phyloP scores from a whole-genome alignment of 2,888 invertebrate genomes.

The Trachelus stipa region DNA sequence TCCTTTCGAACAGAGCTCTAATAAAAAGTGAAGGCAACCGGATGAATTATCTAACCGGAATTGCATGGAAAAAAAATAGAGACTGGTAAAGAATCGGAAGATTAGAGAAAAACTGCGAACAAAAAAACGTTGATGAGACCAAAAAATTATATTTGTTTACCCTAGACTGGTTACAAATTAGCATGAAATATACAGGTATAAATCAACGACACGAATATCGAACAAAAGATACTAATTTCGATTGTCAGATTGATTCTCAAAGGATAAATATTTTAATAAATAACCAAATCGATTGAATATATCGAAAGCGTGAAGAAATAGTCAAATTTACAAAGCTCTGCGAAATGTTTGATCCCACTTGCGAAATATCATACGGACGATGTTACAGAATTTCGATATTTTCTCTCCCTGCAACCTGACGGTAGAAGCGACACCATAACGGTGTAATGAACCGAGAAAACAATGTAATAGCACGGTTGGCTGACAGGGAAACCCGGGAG shows the following conservation, averaged over 20 bases:
- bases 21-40: constrained; percentile 51
- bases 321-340: not conserved
- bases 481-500: not conserved
- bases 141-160: not conserved
- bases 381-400: not conserved
- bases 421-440: not conserved
- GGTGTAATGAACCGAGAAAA: constrained; percentile 2
- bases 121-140: not conserved
- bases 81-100: not conserved
- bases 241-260: too few relatives aligned
- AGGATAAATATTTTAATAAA: not conserved
- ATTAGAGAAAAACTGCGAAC: not conserved
- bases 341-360: not conserved
- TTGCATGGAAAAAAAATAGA: constrained; percentile 19
- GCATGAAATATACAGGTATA: not conserved
- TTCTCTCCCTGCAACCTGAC: not conserved
- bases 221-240: too few relatives aligned
- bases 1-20: constrained; percentile 12
- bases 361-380: not conserved
- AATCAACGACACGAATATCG: too few relatives aligned
- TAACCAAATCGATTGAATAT: not conserved
- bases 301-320: not conserved
- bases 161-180: not conserved
- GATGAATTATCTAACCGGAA: constrained; percentile 54
- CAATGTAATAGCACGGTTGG: constrained; percentile 4